Conservation (phyloP, 2,797 vertebrate species). For the Selene dorsalis region DNA sequence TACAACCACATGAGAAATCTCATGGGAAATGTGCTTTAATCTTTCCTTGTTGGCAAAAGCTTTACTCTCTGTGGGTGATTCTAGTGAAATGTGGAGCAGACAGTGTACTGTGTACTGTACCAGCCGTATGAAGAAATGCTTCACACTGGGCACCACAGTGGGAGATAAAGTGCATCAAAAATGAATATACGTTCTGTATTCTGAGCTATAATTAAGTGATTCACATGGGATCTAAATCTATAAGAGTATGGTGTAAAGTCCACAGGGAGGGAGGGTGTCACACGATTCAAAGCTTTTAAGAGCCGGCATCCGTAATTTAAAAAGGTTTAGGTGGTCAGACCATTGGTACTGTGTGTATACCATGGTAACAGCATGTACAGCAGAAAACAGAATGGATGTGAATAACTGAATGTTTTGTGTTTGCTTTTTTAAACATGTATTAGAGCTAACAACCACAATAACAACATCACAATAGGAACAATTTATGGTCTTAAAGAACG, state of each 20-base stretch:
- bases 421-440: neutral
- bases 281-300: neutral
- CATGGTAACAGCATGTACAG: neutral
- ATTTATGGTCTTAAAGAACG: neutral
- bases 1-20: slow-evolving; percentile 39
- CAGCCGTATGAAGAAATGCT: slow-evolving; percentile 65
- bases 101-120: slow-evolving; percentile 16
- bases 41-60: slow-evolving; percentile 50
- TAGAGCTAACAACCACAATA: neutral
- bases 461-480: neutral
- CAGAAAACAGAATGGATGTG: neutral
- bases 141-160: slow-evolving; percentile 59
- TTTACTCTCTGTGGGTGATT: slow-evolving; percentile 47
- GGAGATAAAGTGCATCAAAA: slow-evolving; percentile 61
- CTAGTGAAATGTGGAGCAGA: slow-evolving; percentile 45
- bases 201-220: slow-evolving; percentile 25
- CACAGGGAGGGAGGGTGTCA: neutral
- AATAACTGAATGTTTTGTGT: slow-evolving; percentile 10
- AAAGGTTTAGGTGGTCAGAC: neutral
- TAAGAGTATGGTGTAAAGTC: slow-evolving; percentile 1
- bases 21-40: slow-evolving; percentile 52
- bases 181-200: slow-evolving; percentile 27
- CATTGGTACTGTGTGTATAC: neutral
- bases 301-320: neutral
- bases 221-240: neutral